Evolutionary conservation across 2,888 invertebrate species (phyloP).

Genomic region (Kryphioiulus occultus): DNA sequence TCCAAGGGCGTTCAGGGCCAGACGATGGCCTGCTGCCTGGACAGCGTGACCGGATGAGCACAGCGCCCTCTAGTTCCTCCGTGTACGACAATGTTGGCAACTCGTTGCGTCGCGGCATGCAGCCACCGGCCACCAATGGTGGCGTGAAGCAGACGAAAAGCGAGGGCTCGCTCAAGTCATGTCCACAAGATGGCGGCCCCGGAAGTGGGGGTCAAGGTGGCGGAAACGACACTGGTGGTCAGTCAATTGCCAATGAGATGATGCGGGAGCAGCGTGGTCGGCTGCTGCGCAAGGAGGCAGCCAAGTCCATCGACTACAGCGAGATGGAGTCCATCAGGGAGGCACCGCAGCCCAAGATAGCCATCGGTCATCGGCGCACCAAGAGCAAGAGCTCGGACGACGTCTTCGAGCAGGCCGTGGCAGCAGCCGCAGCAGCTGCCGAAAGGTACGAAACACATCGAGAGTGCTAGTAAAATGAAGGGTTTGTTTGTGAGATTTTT

Average conservation of each 20-base stretch:
- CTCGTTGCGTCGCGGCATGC: constrained; percentile 57
- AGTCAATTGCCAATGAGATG: constrained; percentile 45
- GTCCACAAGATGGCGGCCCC: constrained; percentile 51
- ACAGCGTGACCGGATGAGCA: constrained; percentile 45
- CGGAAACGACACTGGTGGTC: neutral
- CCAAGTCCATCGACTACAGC: constrained; percentile 68
- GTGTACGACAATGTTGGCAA: constrained; percentile 80
- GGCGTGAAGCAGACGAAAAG: constrained; percentile 54
- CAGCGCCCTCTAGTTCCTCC: constrained; percentile 84
- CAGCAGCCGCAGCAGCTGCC: neutral
- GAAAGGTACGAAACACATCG: neutral
- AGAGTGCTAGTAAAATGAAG: too few species aligned
- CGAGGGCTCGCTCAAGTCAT: constrained; percentile 52
- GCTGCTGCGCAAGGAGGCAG: constrained; percentile 57
- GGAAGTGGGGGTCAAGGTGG: constrained; percentile 55
- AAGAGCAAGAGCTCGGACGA: constrained; percentile 92
- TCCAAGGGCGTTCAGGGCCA: constrained; percentile 66
- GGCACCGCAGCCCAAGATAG: constrained; percentile 54
- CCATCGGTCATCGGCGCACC: constrained; percentile 60
- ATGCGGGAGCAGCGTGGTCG: constrained; percentile 50
- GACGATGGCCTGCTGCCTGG: constrained; percentile 69
- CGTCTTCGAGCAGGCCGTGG: constrained; percentile 65
- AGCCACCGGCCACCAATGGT: constrained; percentile 52
- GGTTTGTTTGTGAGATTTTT: too few species aligned
- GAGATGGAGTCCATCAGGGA: constrained; percentile 63